Base-by-base conservation (phyloP, 1,140 invertebrate genomes). In the Cyrtorhinus lividipennis region DNA sequence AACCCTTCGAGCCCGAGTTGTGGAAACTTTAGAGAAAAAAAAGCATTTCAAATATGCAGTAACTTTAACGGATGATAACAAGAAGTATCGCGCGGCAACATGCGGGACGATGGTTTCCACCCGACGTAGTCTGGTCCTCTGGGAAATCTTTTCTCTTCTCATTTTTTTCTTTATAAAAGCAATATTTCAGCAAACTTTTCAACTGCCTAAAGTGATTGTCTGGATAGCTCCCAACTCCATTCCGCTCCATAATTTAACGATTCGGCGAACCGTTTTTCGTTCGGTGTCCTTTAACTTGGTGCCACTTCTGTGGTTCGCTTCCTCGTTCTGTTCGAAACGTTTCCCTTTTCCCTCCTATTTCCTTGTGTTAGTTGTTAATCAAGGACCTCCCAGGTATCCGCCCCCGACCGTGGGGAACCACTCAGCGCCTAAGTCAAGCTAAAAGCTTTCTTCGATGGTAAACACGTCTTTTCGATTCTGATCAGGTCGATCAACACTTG, bases 141-240 rank as follows among this genome's bases (percentile, higher is more conserved):
- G 48, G 48, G 48, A 53, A 53, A 53, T 53, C 48, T 53, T 53
- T 53, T 20, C 48, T 53, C 18, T 20, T 22, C 48, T 53, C 48
- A 53, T 53, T 53, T 53, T 53, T 44, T 53, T 53, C 48, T 20
- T 53, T 53, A 53, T 53, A 53, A 53, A 53, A 53, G 48, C 48
- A 53, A 53, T 53, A 53, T 53, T 53, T 53, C 48, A 53, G 20
- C 48, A 22, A 53, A 53, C 48, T 53, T 53, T 53, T 53, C 48
- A 53, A 53, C 48, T 53, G 48, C 48, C 48, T 53, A 53, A 53
- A 53, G 48, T 53, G 48, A 53, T 53, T 53, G 48, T 53, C 48
- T 53, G 48, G 48, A 53, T 53, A 22, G 48, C 20, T 53, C 48
- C 48, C 48, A 53, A 53, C 48, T 53, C 48, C 20, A 53, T 53